phyloP scores from a whole-genome alignment of 1,140 invertebrate species.

The Pseudachorutes palmiensis region DNA sequence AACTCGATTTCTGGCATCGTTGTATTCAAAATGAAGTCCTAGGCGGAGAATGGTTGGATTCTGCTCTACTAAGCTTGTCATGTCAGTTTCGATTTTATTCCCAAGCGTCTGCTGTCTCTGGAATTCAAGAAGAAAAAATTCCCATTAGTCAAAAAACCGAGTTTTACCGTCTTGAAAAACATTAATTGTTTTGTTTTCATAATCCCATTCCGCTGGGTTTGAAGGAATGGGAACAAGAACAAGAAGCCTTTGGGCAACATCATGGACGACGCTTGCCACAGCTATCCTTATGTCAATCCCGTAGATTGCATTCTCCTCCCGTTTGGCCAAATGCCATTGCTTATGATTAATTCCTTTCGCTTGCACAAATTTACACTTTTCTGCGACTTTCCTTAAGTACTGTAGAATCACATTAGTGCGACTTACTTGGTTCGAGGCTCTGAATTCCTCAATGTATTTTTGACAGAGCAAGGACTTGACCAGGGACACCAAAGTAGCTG shows the following conservation, averaged over 20 bases:
- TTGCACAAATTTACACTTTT: no score
- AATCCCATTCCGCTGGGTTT: not conserved
- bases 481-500: constrained; percentile 69
- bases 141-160: not conserved
- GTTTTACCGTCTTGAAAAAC: not conserved
- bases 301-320: no score
- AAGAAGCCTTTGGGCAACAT: no score
- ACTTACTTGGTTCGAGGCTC: constrained; percentile 87
- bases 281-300: no score
- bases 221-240: no score
- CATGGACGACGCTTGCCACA: no score
- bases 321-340: no score
- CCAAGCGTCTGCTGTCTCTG: constrained; percentile 89
- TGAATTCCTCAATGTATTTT: constrained; percentile 81
- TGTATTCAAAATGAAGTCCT: constrained; percentile 90
- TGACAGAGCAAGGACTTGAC: constrained; percentile 76
- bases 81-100: constrained; percentile 97
- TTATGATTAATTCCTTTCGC: no score
- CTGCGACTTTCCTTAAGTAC: no score
- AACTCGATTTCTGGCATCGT: constrained; percentile 86
- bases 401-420: no score
- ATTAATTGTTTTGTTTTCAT: not conserved
- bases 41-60: constrained; percentile 84
- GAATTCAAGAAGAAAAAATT: constrained; percentile 28
- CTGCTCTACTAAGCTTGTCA: constrained; percentile 83